Evolutionary conservation across 2,797 vertebrate genomes (phyloP).

Genomic region (Numenius phaeopus): DNA sequence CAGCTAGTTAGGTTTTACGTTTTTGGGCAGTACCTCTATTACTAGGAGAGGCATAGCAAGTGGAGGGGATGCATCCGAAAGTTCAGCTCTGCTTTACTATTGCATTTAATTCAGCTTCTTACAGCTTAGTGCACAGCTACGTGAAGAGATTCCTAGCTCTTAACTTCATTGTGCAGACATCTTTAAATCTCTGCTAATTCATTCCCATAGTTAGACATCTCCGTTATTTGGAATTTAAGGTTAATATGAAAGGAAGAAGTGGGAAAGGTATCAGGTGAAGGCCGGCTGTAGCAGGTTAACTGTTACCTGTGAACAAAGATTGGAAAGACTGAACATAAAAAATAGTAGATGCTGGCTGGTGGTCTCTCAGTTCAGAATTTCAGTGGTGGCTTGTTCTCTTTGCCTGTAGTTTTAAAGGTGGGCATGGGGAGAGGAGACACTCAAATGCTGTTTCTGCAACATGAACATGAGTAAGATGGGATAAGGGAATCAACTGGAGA

Average conservation of each 20-base stretch:
- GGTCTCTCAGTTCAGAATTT: not conserved
- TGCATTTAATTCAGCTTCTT: not conserved
- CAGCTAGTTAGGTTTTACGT: not conserved
- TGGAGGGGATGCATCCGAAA: not conserved
- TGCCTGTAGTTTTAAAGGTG: not conserved
- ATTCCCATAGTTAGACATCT: not conserved
- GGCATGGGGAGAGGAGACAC: not conserved
- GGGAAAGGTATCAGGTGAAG: not conserved
- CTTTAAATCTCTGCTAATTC: not conserved
- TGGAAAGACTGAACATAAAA: not conserved
- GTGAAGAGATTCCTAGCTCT: not conserved
- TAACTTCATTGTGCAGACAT: not conserved
- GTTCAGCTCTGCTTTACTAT: not conserved
- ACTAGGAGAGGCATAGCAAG: not conserved
- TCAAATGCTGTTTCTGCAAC: not conserved
- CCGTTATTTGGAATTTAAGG: not conserved
- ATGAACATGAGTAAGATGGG: not conserved
- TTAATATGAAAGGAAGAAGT: not conserved
- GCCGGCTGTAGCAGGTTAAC: not conserved
- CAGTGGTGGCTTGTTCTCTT: not conserved
- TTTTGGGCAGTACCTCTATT: not conserved
- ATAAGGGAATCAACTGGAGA: not conserved
- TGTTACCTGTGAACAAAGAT: not conserved
- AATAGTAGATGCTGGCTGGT: not conserved
- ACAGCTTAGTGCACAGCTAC: not conserved